phyloP scores from a whole-genome alignment of 1,140 invertebrate species.

The Drosophila lacteicornis region DNA sequence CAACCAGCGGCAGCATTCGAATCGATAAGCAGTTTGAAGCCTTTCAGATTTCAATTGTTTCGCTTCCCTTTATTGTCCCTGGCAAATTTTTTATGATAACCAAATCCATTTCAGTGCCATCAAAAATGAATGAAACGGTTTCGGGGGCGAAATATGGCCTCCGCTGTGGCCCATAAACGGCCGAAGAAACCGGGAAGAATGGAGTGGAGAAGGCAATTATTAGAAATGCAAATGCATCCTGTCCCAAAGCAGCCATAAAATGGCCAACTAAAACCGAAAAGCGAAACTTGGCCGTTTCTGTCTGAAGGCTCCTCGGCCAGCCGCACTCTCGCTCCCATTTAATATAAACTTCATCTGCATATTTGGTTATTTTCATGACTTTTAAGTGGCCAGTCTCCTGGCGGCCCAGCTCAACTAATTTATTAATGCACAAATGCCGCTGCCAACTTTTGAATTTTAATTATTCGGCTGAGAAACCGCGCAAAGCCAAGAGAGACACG shows the following conservation, averaged over 20 bases:
- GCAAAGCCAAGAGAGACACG: slow-evolving; percentile 29
- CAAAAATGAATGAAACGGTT: slow-evolving; percentile 57
- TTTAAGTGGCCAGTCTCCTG: slow-evolving; percentile 47
- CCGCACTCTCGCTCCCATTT: slow-evolving; percentile 2
- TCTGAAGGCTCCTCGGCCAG: background rate
- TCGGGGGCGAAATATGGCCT: background rate
- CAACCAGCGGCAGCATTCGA: slow-evolving; percentile 62
- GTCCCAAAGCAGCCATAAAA: slow-evolving; percentile 45
- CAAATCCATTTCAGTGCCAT: slow-evolving; percentile 67
- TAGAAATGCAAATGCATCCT: slow-evolving; percentile 62
- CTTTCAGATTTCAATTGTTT: slow-evolving; percentile 74
- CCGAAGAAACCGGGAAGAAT: background rate
- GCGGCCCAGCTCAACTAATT: slow-evolving; percentile 43
- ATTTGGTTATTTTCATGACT: slow-evolving; percentile 70
- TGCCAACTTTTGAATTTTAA: slow-evolving; percentile 67
- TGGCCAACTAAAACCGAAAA: slow-evolving; percentile 32
- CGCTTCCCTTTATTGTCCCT: slow-evolving; percentile 58
- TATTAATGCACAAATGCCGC: slow-evolving; percentile 63
- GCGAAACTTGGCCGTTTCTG: slow-evolving; percentile 11
- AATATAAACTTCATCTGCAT: slow-evolving; percentile 44
- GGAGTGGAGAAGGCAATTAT: slow-evolving; percentile 40
- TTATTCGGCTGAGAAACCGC: slow-evolving; percentile 36
- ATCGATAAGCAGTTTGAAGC: slow-evolving; percentile 78
- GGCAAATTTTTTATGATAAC: slow-evolving; percentile 64
- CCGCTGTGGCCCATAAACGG: slow-evolving; percentile 36